Evolutionary conservation across 2,888 invertebrate species (phyloP).

Genomic region (Amblyteles armatorius): DNA sequence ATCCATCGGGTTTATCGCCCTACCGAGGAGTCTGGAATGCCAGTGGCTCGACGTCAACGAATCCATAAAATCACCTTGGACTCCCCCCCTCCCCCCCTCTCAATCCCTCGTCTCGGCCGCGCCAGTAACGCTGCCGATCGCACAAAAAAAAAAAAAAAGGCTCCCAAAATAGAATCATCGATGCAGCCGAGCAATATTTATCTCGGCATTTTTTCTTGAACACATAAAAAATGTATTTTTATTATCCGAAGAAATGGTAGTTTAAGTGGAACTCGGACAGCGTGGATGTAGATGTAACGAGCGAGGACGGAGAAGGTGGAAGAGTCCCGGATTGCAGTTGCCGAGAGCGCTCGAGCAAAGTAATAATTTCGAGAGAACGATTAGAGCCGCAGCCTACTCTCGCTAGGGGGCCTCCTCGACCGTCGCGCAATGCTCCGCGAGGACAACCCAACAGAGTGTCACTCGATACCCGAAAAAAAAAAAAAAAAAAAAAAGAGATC

Average conservation of each 20-base stretch:
- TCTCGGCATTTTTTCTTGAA: too few relatives aligned
- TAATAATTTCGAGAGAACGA: slow-evolving; percentile 22
- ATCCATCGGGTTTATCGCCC: background rate
- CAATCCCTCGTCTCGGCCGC: background rate
- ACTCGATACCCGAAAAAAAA: background rate
- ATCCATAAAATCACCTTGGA: slow-evolving; percentile 53
- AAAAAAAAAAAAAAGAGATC: slow-evolving; percentile 7
- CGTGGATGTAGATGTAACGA: background rate
- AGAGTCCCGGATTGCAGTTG: slow-evolving; percentile 24
- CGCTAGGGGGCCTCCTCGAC: background rate
- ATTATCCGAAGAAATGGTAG: background rate
- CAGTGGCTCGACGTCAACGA: slow-evolving; percentile 42
- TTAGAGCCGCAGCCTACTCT: slow-evolving; percentile 1
- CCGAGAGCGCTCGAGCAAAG: slow-evolving; percentile 3
- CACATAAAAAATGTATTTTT: too few relatives aligned
- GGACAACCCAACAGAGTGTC: background rate
- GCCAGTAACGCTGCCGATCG: background rate
- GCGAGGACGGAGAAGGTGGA: background rate
- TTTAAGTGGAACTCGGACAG: background rate
- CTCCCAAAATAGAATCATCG: too few relatives aligned
- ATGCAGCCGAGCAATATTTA: too few relatives aligned
- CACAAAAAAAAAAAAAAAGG: too few relatives aligned
- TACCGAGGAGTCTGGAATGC: background rate
- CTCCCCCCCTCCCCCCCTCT: background rate
- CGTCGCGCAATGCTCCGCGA: background rate